A percentile compares a stretch with the other conserved stretches of the same genome.
Evolutionary conservation across 2,797 vertebrate species (phyloP).

Genomic region (Micrastur ruficollis): DNA sequence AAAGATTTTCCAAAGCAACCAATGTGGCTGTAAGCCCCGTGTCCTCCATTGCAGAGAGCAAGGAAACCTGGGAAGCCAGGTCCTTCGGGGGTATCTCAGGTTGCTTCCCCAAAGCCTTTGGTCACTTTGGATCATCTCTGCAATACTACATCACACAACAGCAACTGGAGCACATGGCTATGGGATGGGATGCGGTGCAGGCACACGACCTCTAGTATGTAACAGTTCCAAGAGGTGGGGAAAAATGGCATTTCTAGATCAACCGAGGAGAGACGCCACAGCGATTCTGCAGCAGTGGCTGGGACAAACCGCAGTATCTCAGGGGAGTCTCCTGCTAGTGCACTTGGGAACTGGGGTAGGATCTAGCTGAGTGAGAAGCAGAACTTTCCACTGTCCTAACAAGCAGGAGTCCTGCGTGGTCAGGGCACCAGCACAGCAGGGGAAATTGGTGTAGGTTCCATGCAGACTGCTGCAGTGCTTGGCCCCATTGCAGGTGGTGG

Average conservation of each 20-base stretch:
- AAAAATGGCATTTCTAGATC: background rate
- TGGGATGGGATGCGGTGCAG: background rate
- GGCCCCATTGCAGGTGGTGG: background rate
- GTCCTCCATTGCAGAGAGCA: background rate
- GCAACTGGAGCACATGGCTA: accelerated
- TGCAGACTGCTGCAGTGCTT: background rate
- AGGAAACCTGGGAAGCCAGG: background rate
- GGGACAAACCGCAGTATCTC: accelerated
- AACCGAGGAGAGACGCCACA: too few species aligned
- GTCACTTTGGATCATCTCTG: background rate
- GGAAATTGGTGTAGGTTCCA: accelerated
- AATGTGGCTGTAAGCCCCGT: background rate
- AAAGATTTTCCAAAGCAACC: background rate
- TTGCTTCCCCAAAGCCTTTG: background rate
- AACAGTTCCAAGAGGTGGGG: accelerated
- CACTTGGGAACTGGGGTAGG: accelerated
- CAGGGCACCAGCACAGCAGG: background rate
- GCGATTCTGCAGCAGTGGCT: background rate
- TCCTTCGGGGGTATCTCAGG: background rate
- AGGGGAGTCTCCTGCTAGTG: background rate
- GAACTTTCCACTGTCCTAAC: background rate
- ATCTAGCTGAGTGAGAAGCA: background rate
- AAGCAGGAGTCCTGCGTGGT: background rate
- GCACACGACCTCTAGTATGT: accelerated
- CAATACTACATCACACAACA: accelerated